Percentiles rank a stretch among this genome's conserved stretches.
Conservation (phyloP, 2,797 vertebrate species). For the Karalla daura region DNA sequence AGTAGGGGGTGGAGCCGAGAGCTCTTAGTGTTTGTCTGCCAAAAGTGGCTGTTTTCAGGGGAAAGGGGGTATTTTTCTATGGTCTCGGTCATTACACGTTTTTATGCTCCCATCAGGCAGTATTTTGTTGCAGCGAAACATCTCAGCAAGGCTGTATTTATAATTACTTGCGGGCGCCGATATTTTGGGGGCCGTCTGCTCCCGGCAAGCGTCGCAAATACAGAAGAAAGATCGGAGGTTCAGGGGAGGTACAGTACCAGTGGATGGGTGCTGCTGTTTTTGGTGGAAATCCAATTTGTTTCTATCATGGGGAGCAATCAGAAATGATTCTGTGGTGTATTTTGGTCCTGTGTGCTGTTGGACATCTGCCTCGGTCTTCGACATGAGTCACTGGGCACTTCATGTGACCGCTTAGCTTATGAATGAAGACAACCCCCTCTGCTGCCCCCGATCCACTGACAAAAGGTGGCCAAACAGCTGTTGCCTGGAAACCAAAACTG, state of each 20-base stretch:
- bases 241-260: neutral
- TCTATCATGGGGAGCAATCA: constrained; percentile 9
- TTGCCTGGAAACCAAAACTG: constrained; percentile 72
- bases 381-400: constrained; percentile 64
- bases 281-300: constrained; percentile 11
- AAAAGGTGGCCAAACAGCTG: constrained; percentile 63
- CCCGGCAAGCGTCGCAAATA: constrained; percentile 13
- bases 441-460: constrained; percentile 24
- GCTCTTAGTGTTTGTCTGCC: constrained; percentile 9
- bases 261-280: neutral
- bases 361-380: constrained; percentile 23
- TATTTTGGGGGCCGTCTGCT: constrained; percentile 40
- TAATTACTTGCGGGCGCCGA: constrained; percentile 43
- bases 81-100: constrained; percentile 43
- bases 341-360: constrained; percentile 9
- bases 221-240: constrained; percentile 3
- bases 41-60: constrained; percentile 38
- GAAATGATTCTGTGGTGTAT: constrained; percentile 7
- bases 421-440: constrained; percentile 61
- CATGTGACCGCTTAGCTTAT: constrained; percentile 68
- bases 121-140: constrained; percentile 57
- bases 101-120: constrained; percentile 48
- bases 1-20: neutral
- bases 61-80: constrained; percentile 20
- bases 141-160: constrained; percentile 49